Evolutionary conservation across 2,888 invertebrate species (phyloP).

Genomic region (Oxytorus armatus): DNA sequence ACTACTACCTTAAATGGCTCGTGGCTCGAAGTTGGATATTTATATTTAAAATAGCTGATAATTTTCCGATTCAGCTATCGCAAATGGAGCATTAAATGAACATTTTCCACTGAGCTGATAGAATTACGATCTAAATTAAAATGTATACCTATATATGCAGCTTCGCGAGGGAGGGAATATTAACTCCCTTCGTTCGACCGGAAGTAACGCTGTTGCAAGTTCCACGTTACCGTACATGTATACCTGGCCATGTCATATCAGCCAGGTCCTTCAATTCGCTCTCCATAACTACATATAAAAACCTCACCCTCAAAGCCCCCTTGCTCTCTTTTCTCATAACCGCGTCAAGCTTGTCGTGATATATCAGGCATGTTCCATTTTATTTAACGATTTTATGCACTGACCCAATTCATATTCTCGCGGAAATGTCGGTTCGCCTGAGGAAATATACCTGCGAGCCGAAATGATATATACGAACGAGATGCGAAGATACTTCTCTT

Average conservation of each 20-base stretch:
- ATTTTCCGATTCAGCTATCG: conserved; percentile 4
- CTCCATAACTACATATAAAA: conserved; percentile 47
- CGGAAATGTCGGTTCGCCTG: conserved; percentile 48
- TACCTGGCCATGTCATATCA: conserved; percentile 22
- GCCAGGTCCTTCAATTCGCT: conserved; percentile 39
- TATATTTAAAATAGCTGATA: conserved; percentile 21
- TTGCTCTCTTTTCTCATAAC: neutral
- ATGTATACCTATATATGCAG: conserved; percentile 8
- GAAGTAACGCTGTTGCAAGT: conserved; percentile 53
- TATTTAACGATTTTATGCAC: conserved; percentile 61
- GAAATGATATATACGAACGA: conserved; percentile 3
- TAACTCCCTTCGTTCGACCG: conserved; percentile 49
- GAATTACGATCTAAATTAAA: conserved; percentile 45
- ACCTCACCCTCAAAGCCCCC: neutral
- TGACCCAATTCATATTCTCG: conserved; percentile 57
- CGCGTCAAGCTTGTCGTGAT: conserved; percentile 23
- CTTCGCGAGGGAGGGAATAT: conserved; percentile 41
- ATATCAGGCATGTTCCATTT: conserved; percentile 41
- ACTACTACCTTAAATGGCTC: neutral
- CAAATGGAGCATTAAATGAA: conserved; percentile 48
- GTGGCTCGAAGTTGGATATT: neutral
- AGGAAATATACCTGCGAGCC: neutral
- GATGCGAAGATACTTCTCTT: neutral
- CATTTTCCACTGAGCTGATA: conserved; percentile 48
- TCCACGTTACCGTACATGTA: conserved; percentile 9